Base-by-base conservation (phyloP, 2,888 invertebrate species). In the Caenorhabditis parvicauda region DNA sequence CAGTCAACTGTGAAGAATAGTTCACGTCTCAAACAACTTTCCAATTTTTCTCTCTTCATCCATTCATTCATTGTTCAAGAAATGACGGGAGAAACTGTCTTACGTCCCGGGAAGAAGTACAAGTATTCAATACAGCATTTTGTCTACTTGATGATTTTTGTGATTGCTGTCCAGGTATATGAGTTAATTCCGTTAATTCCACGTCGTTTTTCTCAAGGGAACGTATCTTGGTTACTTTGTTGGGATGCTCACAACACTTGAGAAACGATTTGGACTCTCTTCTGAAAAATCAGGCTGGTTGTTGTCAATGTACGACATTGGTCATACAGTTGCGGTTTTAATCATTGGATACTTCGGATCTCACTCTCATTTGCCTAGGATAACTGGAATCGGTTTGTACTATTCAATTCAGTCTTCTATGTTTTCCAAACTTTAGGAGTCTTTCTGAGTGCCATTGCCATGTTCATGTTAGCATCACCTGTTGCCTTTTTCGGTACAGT, bases 301-400 rank as follows among this genome's bases (percentile, higher is more conserved):
- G 5, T 59, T 76, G 27, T 68, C 75, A 17, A 43, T 71, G 54
- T 74, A 75, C 52, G 75, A 75, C 48, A 64, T 75, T 17, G 75
- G 74, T 21, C 74, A 75, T 50, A 75, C 75, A 2, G 48, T 68
- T 9, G 66, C 75, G 25, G 72, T 75, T 22, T 54, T 76, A 0
- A 59, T 72, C 21, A 67, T 74, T 24, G 74, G 75, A n/a, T 70
- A 75, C 52, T 72, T 72, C 45, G 72, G 71, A 42, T 67, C 71
- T 38, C 56, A 64, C 21, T 62, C 64, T 12, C 72, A 76, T 54
- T 52, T 73, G 38, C 75, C 76, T 5, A 59, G 71, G 32, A 69
- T 72, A 35, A 76, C 74, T 2, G 76, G 69, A 37, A 67, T 69
- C 17, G 74, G 74, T 64, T 24, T 21, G n/a, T 28, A 28, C 28